Evolutionary conservation across 2,888 invertebrate species (phyloP).

Genomic region (Heliconius charithonia): DNA sequence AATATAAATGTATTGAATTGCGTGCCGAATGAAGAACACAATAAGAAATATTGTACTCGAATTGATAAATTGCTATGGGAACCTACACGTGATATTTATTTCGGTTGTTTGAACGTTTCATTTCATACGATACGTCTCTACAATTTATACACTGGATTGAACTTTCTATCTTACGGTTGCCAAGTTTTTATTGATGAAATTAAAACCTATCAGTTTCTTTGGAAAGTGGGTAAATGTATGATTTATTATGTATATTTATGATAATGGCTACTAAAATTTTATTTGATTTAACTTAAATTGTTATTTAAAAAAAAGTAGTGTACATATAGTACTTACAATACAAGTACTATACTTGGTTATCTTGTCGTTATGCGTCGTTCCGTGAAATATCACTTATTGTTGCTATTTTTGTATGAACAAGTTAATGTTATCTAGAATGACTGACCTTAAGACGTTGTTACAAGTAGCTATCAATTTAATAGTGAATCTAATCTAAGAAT

Average conservation of each 20-base stretch:
- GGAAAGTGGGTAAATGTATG: not conserved
- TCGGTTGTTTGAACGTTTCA: constrained; percentile 24
- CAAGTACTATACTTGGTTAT: not conserved
- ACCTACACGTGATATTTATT: constrained; percentile 22
- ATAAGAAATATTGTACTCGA: constrained; percentile 16
- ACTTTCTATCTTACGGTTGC: not conserved
- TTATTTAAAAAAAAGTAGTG: too few species aligned
- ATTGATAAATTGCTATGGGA: constrained; percentile 29
- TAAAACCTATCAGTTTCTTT: constrained; percentile 1
- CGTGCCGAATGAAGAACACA: constrained; percentile 6
- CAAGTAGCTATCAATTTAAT: constrained; percentile 11
- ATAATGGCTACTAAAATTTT: not conserved
- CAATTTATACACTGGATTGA: constrained; percentile 23
- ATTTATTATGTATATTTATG: not conserved
- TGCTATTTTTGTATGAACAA: constrained; percentile 26
- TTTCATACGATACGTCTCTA: constrained; percentile 19
- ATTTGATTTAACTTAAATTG: not conserved
- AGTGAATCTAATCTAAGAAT: too few species aligned
- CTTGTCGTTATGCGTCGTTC: not conserved
- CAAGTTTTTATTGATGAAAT: constrained; percentile 12
- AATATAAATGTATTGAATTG: constrained; percentile 19
- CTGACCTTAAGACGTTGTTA: constrained; percentile 22
- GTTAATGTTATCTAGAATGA: constrained; percentile 17
- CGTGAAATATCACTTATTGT: constrained; percentile 13
- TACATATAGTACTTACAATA: too few species aligned